Evolutionary conservation across 2,113 vertebrate species (phyloP).

Genomic region (Rhadina sibilatrix): DNA sequence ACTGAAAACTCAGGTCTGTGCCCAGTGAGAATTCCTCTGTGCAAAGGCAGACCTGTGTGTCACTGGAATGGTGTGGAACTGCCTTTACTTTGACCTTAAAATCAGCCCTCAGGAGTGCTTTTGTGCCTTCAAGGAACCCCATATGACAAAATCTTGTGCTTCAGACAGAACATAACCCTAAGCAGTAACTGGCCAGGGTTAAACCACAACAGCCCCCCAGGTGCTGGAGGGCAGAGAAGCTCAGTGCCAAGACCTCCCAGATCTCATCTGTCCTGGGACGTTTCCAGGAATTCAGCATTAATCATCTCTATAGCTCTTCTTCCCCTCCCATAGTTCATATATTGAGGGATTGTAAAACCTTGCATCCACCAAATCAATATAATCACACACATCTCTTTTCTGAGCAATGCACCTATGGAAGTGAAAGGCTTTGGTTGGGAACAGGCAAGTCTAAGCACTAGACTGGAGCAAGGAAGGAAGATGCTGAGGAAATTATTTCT

Average conservation of each 20-base stretch:
- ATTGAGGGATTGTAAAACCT: background rate
- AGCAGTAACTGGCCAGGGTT: background rate
- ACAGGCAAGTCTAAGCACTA: background rate
- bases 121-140: background rate
- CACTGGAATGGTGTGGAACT: background rate
- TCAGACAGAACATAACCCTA: background rate
- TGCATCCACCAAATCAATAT: background rate
- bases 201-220: background rate
- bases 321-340: background rate
- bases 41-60: background rate
- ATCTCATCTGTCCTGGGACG: background rate
- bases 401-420: background rate
- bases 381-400: background rate
- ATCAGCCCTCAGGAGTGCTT: background rate
- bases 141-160: background rate
- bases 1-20: background rate
- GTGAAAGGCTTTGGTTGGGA: background rate
- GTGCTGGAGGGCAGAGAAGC: background rate
- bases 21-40: background rate
- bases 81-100: background rate
- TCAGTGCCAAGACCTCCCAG: background rate
- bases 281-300: background rate
- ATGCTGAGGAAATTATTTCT: background rate
- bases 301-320: background rate
- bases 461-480: background rate